A percentile compares a stretch with the other conserved stretches of the same genome.
Conservation (phyloP, 1,140 invertebrate species). For the Chlorops oryzae region DNA sequence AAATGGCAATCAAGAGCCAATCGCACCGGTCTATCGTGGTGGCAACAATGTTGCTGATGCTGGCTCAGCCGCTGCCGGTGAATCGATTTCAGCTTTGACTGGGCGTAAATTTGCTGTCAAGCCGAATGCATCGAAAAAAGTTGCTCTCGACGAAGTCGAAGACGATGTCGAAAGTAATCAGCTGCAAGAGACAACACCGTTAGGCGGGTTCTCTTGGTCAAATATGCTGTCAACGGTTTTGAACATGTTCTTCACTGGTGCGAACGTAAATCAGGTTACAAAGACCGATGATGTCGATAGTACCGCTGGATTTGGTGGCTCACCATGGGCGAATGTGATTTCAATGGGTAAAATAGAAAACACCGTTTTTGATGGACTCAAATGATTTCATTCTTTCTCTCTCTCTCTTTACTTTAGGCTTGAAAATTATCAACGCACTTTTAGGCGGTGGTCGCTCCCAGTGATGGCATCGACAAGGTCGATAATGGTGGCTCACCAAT, state of each 20-base stretch:
- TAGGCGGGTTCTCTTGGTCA: conserved; percentile 73
- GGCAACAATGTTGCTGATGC: conserved; percentile 9
- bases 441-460: conserved; percentile 66
- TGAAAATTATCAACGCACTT: conserved; percentile 76
- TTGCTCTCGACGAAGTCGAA: conserved; percentile 70
- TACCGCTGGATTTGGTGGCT: conserved; percentile 58
- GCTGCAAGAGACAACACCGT: conserved; percentile 59
- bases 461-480: conserved; percentile 81
- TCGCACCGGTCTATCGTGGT: conserved; percentile 30
- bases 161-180: conserved; percentile 72
- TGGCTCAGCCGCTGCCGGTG: conserved; percentile 17
- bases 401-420: conserved; percentile 47
- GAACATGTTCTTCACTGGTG: conserved; percentile 75
- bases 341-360: conserved; percentile 54
- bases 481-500: conserved; percentile 75
- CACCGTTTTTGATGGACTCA: not conserved
- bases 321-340: conserved; percentile 80
- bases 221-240: conserved; percentile 68
- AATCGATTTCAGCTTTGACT: too few species aligned
- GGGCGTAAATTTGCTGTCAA: conserved; percentile 81
- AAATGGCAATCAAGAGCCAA: conserved; percentile 6
- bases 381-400: too few species aligned
- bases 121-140: conserved; percentile 80
- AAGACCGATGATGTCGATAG: conserved; percentile 72
- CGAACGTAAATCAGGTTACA: conserved; percentile 60